A percentile compares a stretch with the other conserved stretches of the same genome.
Evolutionary conservation across 2,888 invertebrate genomes (phyloP).

Genomic region (Aphidoletes aphidimyza): DNA sequence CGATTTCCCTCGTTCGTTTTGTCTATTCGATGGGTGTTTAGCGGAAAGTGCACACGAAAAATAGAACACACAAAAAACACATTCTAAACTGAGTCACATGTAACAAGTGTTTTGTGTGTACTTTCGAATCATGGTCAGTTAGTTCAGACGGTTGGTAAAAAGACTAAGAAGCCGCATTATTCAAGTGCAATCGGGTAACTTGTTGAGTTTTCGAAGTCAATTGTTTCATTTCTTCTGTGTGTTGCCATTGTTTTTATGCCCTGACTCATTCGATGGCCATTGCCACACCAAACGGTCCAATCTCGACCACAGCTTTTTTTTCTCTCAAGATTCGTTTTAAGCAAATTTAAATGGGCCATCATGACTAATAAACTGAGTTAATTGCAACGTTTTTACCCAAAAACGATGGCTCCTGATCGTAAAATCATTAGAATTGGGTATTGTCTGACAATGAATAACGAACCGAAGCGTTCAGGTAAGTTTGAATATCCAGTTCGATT

Average conservation of each 20-base stretch:
- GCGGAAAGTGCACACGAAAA: conserved; percentile 29
- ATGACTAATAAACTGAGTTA: neutral
- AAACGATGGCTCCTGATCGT: too few species aligned
- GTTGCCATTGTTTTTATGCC: conserved; percentile 21
- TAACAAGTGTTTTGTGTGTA: conserved; percentile 26
- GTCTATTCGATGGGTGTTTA: neutral
- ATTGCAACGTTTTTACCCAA: too few species aligned
- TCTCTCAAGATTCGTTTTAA: too few species aligned
- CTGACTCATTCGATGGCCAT: neutral
- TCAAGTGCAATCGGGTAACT: conserved; percentile 9
- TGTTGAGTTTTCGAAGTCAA: neutral
- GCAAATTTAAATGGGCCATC: conserved; percentile 25
- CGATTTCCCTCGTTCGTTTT: conserved; percentile 10
- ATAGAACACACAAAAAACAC: conserved; percentile 29
- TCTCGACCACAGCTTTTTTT: neutral
- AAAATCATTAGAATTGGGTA: too few species aligned
- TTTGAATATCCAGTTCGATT: neutral
- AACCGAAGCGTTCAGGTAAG: too few species aligned
- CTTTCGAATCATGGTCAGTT: conserved; percentile 20
- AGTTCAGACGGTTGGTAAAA: neutral
- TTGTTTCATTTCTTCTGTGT: neutral
- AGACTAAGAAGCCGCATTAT: neutral
- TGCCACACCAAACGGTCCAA: too few species aligned
- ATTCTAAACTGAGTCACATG: neutral
- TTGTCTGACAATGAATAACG: too few species aligned